Evolutionary conservation across 2,797 vertebrate genomes (phyloP).

Genomic region (Darevskia mixta): DNA sequence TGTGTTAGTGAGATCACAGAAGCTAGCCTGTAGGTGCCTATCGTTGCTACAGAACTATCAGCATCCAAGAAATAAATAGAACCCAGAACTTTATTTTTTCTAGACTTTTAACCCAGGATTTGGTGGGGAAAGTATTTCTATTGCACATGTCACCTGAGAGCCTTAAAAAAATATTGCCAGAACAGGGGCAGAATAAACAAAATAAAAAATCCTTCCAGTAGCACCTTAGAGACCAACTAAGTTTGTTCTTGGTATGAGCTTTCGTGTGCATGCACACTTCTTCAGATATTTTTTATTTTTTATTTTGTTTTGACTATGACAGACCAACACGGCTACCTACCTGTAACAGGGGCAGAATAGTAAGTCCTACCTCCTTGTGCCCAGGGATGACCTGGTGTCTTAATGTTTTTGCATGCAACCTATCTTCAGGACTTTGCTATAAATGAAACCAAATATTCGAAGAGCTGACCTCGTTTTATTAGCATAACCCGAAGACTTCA

Average conservation of each 20-base stretch:
- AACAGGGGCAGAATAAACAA: neutral
- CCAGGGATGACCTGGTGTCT: neutral
- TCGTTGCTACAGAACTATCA: neutral
- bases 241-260: too few relatives aligned
- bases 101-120: neutral
- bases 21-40: neutral
- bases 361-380: neutral
- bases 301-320: too few relatives aligned
- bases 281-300: too few relatives aligned
- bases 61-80: neutral
- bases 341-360: neutral
- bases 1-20: neutral
- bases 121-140: neutral
- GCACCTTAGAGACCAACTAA: too few relatives aligned
- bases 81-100: neutral
- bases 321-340: too few relatives aligned
- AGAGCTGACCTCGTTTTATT: neutral
- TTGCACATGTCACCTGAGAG: too few relatives aligned
- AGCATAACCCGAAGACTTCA: too few relatives aligned
- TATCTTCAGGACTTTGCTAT: neutral
- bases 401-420: neutral
- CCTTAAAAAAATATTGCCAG: neutral
- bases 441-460: neutral
- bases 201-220: too few relatives aligned
- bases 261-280: too few relatives aligned